Percentiles rank a stretch among this genome's conserved stretches.
phyloP scores from a whole-genome alignment of 2,113 vertebrate species.

The Nestor notabilis region DNA sequence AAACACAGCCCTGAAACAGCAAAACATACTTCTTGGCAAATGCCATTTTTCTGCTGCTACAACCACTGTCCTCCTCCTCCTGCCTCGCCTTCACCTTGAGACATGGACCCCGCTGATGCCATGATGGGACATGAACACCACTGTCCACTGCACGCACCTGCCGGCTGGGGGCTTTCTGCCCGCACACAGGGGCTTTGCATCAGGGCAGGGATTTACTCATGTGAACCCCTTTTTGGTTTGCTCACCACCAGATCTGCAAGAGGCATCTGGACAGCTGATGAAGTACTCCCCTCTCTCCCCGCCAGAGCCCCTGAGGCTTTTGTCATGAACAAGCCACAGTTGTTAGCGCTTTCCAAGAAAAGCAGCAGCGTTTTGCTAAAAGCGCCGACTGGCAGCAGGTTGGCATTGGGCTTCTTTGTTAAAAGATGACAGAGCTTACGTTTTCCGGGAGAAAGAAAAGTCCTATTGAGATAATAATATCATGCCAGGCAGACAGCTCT shows the following conservation, averaged over 20 bases:
- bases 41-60: not conserved
- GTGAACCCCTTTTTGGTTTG: not conserved
- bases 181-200: not conserved
- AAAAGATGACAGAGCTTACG: constrained; percentile 54
- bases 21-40: not conserved
- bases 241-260: not conserved
- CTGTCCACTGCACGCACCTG: fast-evolving
- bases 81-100: not conserved
- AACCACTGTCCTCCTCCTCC: not conserved
- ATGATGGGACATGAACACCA: fast-evolving
- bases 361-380: constrained; percentile 39
- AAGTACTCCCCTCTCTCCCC: not conserved
- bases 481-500: constrained; percentile 68
- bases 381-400: constrained; percentile 50
- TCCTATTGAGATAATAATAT: constrained; percentile 70
- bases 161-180: not conserved
- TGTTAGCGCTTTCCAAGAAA: constrained; percentile 52
- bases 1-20: not conserved
- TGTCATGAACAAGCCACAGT: not conserved
- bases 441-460: constrained; percentile 56
- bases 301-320: not conserved
- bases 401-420: constrained; percentile 69
- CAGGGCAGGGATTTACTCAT: not conserved
- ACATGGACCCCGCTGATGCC: fast-evolving
- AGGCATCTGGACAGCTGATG: not conserved